Conservation (phyloP, 2,888 invertebrate species). For the Deilephila elpenor region DNA sequence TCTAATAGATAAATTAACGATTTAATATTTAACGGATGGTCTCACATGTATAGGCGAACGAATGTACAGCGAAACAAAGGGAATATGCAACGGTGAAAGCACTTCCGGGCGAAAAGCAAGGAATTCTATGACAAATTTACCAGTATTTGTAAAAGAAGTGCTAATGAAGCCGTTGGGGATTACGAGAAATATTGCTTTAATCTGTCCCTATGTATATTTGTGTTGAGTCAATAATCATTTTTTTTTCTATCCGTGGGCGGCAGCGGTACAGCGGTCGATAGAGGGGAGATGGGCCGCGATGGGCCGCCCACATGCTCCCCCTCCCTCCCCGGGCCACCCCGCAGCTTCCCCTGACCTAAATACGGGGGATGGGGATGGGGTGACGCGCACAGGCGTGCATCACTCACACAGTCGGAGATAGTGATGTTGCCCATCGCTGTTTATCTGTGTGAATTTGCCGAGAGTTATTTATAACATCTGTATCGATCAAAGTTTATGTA, state of each 20-base stretch:
- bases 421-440: not conserved
- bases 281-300: constrained; percentile 55
- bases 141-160: not conserved
- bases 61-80: not conserved
- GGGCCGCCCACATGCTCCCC: constrained; percentile 58
- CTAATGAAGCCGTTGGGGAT: not conserved
- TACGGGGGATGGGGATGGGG: constrained; percentile 58
- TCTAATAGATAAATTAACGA: no score
- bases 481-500: not conserved
- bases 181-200: constrained; percentile 8
- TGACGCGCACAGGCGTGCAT: constrained; percentile 38
- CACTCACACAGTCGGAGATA: constrained; percentile 16
- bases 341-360: constrained; percentile 74
- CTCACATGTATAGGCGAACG: not conserved
- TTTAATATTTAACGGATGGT: not conserved
- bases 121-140: not conserved
- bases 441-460: not conserved
- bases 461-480: constrained; percentile 12
- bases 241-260: constrained; percentile 54
- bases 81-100: not conserved
- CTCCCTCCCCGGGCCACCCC: constrained; percentile 49
- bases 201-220: constrained; percentile 7
- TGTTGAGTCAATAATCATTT: constrained; percentile 45
- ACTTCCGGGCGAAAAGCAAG: not conserved
- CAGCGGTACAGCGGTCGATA: constrained; percentile 72